Base-by-base conservation (phyloP, 2,797 vertebrate species). In the Melanotaenia parkinsoni region DNA sequence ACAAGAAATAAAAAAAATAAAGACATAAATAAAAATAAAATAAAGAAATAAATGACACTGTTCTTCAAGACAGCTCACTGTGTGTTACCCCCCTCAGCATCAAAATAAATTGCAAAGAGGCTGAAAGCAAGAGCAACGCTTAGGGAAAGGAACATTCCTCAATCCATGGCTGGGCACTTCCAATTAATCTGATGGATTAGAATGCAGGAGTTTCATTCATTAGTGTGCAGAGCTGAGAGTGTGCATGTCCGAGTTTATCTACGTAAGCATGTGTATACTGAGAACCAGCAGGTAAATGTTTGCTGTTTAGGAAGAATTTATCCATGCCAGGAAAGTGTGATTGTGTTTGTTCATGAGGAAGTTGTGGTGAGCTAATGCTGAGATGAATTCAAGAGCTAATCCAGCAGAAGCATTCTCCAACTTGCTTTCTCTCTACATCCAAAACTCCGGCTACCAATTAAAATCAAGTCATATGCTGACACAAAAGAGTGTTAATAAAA, bases 171-270 rank as follows among this genome's bases (percentile, higher is more conserved):
- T 47, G 45, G 73, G 82, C 90, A 88, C 81, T 90, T 93, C 81
- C 91, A 93, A 94, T 93, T 93, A 90, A 93, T 91, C 91, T 94
- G 93, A 94, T 93, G 87, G 90, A 94, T 93, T 91, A 90, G 88
- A 89, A 88, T 58, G 72, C 70, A 84, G 84, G 70, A 33, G 50
- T 80, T 90, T 78, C 76, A 85, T 91, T 91, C 90, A 91, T 91
- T 92, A 91, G 72, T 79, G 89, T 80, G 79, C 70, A 32, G 60
- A 74, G 74, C 63, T 10, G 56, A 56, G 76, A 4, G 51, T 56
- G 78, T 58, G 70, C 58, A 47, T 59, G 80, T 71, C 78, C 69
- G 56, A 47, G 40, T 73, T 58, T 67, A 77, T 67, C 58, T 51
- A 76, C 43, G 60, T 67, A 65, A 71, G 69, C 38, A 70, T 65